phyloP scores from a whole-genome alignment of 92 coral and sea anemone species.

The Bergia puertoricense region DNA sequence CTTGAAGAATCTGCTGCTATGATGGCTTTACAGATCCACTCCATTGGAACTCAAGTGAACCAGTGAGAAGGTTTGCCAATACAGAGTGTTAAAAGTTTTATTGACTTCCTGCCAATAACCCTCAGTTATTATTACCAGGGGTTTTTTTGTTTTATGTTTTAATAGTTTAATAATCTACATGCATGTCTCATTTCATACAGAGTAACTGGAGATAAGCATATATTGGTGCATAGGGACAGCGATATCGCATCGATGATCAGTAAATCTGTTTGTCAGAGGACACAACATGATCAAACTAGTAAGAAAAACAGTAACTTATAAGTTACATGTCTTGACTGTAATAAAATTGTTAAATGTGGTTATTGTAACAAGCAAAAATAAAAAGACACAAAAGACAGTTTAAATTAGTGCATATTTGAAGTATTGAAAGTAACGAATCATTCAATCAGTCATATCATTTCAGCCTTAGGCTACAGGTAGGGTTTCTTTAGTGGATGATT shows the following conservation, averaged over 20 bases:
- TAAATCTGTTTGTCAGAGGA: not conserved
- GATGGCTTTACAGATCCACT: constrained; percentile 89
- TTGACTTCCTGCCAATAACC: not conserved
- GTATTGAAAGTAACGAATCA: too few species aligned
- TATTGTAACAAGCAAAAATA: too few species aligned
- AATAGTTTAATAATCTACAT: too few species aligned
- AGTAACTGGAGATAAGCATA: not conserved
- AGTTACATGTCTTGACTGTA: not conserved
- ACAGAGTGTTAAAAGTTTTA: not conserved
- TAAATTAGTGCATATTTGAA: too few species aligned
- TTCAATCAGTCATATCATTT: too few species aligned
- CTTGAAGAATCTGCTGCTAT: constrained; percentile 61
- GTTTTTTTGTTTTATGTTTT: too few species aligned
- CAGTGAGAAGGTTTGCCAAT: not conserved
- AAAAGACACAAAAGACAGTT: too few species aligned
- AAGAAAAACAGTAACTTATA: not conserved
- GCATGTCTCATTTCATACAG: not conserved
- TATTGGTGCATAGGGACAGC: not conserved
- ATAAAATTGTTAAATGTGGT: too few species aligned
- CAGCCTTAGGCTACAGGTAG: too few species aligned
- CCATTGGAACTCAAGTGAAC: constrained; percentile 60
- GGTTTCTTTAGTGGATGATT: too few species aligned
- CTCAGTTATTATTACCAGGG: too few species aligned
- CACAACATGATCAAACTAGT: not conserved
- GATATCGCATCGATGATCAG: constrained; percentile 10